Percentiles rank a stretch among this genome's conserved stretches.
Conservation (phyloP, 1,140 invertebrate genomes). For the Agraylea sexmaculata region DNA sequence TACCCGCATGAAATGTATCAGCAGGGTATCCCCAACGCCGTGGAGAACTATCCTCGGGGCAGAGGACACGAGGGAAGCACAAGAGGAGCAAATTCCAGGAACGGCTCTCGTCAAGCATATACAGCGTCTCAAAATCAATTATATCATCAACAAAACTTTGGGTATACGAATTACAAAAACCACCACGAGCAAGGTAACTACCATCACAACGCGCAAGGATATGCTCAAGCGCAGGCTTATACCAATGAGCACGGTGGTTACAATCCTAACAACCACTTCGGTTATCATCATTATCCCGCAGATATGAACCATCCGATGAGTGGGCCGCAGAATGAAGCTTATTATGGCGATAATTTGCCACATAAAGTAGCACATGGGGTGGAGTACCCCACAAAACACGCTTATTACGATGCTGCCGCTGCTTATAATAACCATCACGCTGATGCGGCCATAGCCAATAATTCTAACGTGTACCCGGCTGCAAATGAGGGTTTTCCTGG, state of each 20-base stretch:
- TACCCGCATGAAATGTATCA: constrained; percentile 41
- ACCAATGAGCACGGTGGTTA: constrained; percentile 34
- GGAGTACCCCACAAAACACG: constrained; percentile 30
- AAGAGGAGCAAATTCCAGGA: constrained; percentile 21
- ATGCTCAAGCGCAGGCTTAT: constrained; percentile 35
- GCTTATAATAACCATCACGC: constrained; percentile 29
- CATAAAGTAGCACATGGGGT: constrained; percentile 28
- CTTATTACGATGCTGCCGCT: constrained; percentile 31
- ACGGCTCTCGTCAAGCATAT: too few relatives aligned
- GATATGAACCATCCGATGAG: constrained; percentile 17
- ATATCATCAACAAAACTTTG: constrained; percentile 30
- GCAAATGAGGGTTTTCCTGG: constrained; percentile 19
- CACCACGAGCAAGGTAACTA: constrained; percentile 33
- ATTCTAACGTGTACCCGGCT: constrained; percentile 19
- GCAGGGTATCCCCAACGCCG: constrained; percentile 22
- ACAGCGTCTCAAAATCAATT: constrained; percentile 30
- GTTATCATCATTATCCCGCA: constrained; percentile 35
- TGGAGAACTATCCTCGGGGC: constrained; percentile 28
- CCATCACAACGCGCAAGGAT: constrained; percentile 28
- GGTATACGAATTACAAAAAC: constrained; percentile 27
- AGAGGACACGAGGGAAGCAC: constrained; percentile 18
- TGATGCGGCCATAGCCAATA: constrained; percentile 14
- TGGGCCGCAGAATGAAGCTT: constrained; percentile 28
- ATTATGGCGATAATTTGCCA: constrained; percentile 30
- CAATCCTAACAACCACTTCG: constrained; percentile 34